Conservation (phyloP, 1,140 invertebrate genomes). For the Neotoxoptera formosana region DNA sequence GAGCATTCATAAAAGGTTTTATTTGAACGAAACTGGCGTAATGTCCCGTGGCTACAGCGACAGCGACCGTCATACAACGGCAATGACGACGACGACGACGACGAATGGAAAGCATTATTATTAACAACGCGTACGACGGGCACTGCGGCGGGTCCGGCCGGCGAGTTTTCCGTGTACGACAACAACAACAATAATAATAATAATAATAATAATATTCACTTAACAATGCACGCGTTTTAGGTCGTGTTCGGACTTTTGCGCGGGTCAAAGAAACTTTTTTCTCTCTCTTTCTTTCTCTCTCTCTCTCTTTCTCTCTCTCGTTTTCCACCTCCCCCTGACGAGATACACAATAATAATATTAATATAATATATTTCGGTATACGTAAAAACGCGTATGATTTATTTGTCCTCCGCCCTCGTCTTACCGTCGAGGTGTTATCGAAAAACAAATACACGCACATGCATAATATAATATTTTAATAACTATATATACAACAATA, state of each 20-base stretch:
- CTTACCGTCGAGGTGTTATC: background rate
- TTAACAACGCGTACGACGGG: no score
- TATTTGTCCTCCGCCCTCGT: background rate
- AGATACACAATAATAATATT: background rate
- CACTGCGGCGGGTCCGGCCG: background rate
- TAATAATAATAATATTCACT: constrained; percentile 7
- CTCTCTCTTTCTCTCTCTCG: background rate
- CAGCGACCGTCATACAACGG: no score
- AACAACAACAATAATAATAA: background rate
- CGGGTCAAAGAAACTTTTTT: background rate
- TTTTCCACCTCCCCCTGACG: background rate
- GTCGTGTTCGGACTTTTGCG: background rate
- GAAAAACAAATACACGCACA: background rate
- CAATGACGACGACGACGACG: background rate
- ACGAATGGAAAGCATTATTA: constrained; percentile 11
- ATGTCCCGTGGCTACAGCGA: background rate
- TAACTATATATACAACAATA: background rate
- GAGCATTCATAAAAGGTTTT: background rate
- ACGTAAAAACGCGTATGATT: background rate
- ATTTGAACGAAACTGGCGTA: background rate
- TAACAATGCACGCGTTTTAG: background rate
- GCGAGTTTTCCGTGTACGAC: background rate
- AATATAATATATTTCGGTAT: background rate
- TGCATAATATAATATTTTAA: background rate
- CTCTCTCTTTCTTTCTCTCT: background rate